phyloP scores from a whole-genome alignment of 2,888 invertebrate genomes.

The Liopterus haemorrhoidalis region DNA sequence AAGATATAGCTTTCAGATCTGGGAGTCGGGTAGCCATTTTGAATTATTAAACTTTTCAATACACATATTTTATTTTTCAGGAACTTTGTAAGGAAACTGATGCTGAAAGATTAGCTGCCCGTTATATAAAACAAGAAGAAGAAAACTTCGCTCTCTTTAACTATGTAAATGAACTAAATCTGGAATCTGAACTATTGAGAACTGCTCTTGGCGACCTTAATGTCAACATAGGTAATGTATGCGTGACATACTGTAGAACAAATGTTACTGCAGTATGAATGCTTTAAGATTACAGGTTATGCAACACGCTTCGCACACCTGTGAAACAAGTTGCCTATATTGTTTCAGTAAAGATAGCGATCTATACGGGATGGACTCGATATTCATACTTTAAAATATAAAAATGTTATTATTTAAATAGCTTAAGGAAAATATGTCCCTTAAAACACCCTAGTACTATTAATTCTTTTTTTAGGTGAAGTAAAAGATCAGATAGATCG shows the following conservation, averaged over 20 bases:
- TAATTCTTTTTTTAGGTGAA: conserved; percentile 46
- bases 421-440: conserved; percentile 17
- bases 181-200: conserved; percentile 68
- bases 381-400: conserved; percentile 1
- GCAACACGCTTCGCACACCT: no score
- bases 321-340: no score
- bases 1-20: conserved; percentile 2
- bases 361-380: no score
- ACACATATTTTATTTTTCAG: conserved; percentile 36
- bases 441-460: not conserved
- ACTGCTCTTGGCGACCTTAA: conserved; percentile 60
- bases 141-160: conserved; percentile 89
- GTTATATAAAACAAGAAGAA: conserved; percentile 79
- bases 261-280: no score
- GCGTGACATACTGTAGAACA: conserved; percentile 8
- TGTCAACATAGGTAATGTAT: conserved; percentile 54
- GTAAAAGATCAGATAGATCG: conserved; percentile 55
- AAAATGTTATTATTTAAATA: not conserved
- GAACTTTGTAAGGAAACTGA: conserved; percentile 59
- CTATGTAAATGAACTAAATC: conserved; percentile 84
- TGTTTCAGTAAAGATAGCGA: no score
- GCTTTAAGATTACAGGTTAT: no score
- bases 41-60: no score
- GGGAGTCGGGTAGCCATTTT: not conserved
- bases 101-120: conserved; percentile 60